Conservation (phyloP, 2,888 invertebrate genomes). For the Ormyrus thymus region DNA sequence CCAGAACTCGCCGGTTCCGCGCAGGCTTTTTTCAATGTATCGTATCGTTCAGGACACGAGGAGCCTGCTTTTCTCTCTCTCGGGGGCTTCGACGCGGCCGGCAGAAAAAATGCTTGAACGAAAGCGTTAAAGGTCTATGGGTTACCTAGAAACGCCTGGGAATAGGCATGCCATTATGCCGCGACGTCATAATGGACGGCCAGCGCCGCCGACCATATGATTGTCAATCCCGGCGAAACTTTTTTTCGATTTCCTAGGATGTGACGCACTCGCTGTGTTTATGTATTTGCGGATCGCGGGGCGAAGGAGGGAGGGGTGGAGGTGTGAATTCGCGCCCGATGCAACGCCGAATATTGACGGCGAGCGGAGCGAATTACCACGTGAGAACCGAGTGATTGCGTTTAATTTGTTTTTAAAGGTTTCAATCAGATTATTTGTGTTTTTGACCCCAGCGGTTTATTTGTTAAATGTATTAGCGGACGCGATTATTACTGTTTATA, state of each 20-base stretch:
- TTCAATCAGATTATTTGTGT: neutral
- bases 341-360: conserved; percentile 12
- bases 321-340: neutral
- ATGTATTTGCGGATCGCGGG: neutral
- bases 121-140: conserved; percentile 12
- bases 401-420: conserved; percentile 40
- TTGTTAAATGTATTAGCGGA: too few species aligned
- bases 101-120: conserved; percentile 1
- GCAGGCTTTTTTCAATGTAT: neutral
- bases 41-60: conserved; percentile 14
- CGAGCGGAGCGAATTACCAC: conserved; percentile 25
- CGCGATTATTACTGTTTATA: too few species aligned
- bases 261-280: conserved; percentile 27
- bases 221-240: conserved; percentile 37
- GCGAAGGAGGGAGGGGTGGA: neutral
- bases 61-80: neutral
- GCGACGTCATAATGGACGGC: neutral
- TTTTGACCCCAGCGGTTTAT: too few species aligned
- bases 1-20: neutral
- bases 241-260: conserved; percentile 34
- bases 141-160: conserved; percentile 31
- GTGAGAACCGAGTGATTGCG: conserved; percentile 15
- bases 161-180: conserved; percentile 36
- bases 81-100: conserved; percentile 10
- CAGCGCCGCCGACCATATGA: conserved; percentile 25